These are phyloP conservation scores for Axis porcinus DNA, from an alignment of 2,113 vertebrate genomes.

Conservation along the genomic window DNA sequence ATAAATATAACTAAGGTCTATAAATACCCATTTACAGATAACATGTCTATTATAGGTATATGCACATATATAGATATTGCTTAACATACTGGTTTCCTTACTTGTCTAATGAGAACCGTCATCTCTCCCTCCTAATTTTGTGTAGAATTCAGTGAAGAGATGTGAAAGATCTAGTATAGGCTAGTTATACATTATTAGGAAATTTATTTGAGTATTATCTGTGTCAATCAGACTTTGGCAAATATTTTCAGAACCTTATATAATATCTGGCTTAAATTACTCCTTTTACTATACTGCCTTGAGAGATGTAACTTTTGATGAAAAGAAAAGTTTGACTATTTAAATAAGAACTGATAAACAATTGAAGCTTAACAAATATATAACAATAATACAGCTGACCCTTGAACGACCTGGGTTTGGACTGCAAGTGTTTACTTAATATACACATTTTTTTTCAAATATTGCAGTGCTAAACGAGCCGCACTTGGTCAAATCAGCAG, in stretches of 20 bases:
- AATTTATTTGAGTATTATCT: background rate
- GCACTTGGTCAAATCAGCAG: background rate
- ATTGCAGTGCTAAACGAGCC: background rate
- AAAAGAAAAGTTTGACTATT: background rate
- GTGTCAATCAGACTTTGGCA: background rate
- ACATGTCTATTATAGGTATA: background rate
- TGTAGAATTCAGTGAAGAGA: background rate
- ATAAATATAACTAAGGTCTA: background rate
- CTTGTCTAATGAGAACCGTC: background rate
- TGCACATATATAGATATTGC: background rate
- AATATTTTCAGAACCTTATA: slow-evolving; percentile 18
- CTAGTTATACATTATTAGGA: background rate
- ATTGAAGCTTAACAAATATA: background rate
- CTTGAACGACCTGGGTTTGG: background rate
- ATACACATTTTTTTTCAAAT: background rate
- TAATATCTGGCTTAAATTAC: background rate
- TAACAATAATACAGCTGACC: background rate
- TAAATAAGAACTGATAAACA: background rate
- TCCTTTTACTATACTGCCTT: background rate
- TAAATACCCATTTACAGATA: background rate
- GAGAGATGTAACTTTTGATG: background rate
- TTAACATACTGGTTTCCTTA: background rate
- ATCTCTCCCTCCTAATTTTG: background rate
- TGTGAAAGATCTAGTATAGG: background rate
- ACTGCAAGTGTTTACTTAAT: background rate